Evolutionary conservation across 2,888 invertebrate species (phyloP).

Genomic region (Aplocera efformata): DNA sequence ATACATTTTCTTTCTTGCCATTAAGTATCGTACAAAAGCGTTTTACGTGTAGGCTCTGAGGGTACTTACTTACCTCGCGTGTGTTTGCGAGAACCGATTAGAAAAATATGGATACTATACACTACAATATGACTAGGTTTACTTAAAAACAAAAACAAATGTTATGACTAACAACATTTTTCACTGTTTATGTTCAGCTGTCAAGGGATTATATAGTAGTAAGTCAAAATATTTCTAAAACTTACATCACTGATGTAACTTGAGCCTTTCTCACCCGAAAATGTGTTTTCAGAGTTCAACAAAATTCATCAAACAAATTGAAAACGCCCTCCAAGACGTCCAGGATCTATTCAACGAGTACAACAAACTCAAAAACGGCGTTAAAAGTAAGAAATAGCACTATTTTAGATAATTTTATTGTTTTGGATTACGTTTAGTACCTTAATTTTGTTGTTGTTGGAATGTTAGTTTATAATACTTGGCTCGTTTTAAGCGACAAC

Average conservation of each 20-base stretch:
- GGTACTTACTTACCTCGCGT: no score
- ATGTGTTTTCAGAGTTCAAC: constrained; percentile 84
- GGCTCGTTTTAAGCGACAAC: constrained; percentile 33
- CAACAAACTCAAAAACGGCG: constrained; percentile 63
- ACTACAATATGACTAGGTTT: no score
- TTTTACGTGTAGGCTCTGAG: no score
- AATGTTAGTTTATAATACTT: constrained; percentile 33
- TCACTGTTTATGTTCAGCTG: constrained; percentile 32
- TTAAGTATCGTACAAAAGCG: no score
- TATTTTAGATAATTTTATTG: constrained; percentile 25
- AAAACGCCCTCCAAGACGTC: constrained; percentile 86
- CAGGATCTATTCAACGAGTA: constrained; percentile 83
- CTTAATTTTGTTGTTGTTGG: constrained; percentile 37
- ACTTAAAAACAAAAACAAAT: background rate
- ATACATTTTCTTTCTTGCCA: no score
- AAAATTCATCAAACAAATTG: constrained; percentile 88
- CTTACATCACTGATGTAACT: background rate
- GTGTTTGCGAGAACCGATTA: no score
- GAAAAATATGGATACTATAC: no score
- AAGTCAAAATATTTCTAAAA: constrained; percentile 17
- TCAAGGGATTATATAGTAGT: constrained; percentile 28
- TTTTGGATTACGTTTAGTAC: constrained; percentile 30
- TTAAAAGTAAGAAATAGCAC: constrained; percentile 42
- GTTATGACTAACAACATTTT: background rate
- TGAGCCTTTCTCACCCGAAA: no score